Conservation (phyloP, 2,113 vertebrate genomes). For the Cavia aperea region DNA sequence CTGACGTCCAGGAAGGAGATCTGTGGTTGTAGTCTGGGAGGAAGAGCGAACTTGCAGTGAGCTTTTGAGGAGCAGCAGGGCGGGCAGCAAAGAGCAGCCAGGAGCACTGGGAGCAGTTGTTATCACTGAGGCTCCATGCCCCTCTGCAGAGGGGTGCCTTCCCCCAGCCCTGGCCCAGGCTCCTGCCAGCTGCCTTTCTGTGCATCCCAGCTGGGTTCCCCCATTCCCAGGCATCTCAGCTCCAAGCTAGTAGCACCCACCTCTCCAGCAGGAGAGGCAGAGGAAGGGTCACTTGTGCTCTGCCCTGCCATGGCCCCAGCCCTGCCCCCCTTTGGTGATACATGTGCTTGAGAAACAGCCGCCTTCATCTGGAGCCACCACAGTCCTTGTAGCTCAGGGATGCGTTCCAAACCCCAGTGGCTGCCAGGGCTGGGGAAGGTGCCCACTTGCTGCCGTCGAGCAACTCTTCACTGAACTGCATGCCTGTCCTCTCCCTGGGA, state of each 20-base stretch:
- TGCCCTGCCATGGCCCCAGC: fast-evolving
- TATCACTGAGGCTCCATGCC: fast-evolving
- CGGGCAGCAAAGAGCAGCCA: not conserved
- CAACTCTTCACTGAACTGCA: not conserved
- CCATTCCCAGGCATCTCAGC: not conserved
- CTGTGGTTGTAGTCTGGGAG: not conserved
- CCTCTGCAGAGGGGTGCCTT: fast-evolving
- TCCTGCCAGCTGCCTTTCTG: not conserved
- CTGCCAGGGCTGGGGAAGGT: not conserved
- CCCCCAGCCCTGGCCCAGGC: not conserved
- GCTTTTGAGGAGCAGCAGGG: not conserved
- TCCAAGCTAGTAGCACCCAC: fast-evolving
- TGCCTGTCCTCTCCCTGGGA: not conserved
- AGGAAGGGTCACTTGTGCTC: not conserved
- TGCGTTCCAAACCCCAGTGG: not conserved
- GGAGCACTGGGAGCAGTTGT: not conserved
- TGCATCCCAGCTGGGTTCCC: not conserved
- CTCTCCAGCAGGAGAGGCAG: not conserved
- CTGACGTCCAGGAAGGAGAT: not conserved
- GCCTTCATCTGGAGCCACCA: not conserved
- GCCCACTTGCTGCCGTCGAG: no score
- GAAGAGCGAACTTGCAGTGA: not conserved
- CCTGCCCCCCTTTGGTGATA: not conserved
- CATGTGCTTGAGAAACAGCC: not conserved
- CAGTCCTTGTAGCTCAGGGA: not conserved